Evolutionary conservation across 2,113 vertebrate genomes (phyloP).

Genomic region (Crotalus helleri): DNA sequence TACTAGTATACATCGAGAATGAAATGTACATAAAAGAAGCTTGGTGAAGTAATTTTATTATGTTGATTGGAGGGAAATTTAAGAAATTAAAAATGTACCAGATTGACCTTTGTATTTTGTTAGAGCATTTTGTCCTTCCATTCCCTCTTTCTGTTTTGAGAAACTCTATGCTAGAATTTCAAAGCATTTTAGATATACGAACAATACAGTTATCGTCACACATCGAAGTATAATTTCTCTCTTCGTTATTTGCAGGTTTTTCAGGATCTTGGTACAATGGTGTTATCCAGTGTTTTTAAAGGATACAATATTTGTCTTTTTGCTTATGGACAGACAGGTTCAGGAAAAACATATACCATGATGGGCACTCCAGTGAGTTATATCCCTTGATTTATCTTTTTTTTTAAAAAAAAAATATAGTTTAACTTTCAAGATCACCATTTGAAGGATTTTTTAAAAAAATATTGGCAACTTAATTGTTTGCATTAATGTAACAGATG

Average conservation of each 20-base stretch:
- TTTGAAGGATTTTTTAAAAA: not conserved
- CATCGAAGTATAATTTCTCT: not conserved
- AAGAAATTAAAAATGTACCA: not conserved
- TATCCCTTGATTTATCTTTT: accelerated
- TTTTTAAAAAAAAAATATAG: not conserved
- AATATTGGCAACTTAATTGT: not conserved
- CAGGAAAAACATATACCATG: conserved; percentile 98
- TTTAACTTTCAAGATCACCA: conserved; percentile 7
- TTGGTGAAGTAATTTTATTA: not conserved
- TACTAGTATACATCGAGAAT: not conserved
- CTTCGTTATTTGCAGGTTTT: conserved; percentile 80
- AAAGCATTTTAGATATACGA: not conserved
- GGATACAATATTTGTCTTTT: conserved; percentile 99
- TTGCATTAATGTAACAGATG: not conserved
- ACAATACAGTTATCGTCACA: not conserved
- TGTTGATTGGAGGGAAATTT: not conserved
- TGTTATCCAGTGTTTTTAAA: conserved; percentile 84
- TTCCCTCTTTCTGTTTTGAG: not conserved
- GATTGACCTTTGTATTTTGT: not conserved
- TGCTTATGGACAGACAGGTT: conserved; percentile 97
- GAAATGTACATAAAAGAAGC: not conserved
- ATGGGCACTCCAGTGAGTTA: conserved; percentile 92
- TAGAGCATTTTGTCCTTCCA: not conserved
- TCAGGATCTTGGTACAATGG: conserved; percentile 90
- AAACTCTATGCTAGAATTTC: not conserved